Evolutionary conservation across 2,888 invertebrate species (phyloP).

Genomic region (Galerucella calmariensis): DNA sequence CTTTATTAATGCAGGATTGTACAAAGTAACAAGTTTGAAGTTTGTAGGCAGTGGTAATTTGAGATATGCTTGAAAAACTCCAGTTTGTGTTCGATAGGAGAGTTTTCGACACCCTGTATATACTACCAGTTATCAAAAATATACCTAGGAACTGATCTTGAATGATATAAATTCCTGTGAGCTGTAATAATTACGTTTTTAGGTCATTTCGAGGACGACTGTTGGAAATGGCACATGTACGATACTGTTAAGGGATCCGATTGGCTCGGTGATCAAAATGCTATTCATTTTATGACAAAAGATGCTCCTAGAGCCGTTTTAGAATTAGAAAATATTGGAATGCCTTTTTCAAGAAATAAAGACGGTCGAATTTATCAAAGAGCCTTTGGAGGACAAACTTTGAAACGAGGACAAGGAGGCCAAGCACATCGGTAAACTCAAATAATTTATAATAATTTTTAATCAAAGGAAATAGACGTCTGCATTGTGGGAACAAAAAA

Average conservation of each 20-base stretch:
- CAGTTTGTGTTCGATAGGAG: no score
- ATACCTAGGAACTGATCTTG: no score
- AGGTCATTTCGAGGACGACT: slow-evolving; percentile 76
- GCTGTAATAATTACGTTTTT: not conserved
- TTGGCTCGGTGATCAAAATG: slow-evolving; percentile 80
- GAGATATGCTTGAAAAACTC: no score
- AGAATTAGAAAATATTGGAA: slow-evolving; percentile 72
- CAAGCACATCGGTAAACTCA: slow-evolving; percentile 65
- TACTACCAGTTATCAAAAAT: no score
- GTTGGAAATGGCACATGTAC: slow-evolving; percentile 82
- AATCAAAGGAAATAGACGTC: no score
- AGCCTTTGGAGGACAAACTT: slow-evolving; percentile 77
- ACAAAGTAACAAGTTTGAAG: no score
- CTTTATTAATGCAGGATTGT: no score
- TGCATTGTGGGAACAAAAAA: no score
- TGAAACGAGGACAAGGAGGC: slow-evolving; percentile 76
- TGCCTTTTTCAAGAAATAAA: slow-evolving; percentile 75
- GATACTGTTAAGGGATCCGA: slow-evolving; percentile 83
- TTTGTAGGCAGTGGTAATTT: no score
- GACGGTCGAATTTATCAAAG: slow-evolving; percentile 79
- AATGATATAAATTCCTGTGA: no score
- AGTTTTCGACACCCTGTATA: no score
- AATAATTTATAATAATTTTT: not conserved
- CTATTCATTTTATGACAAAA: slow-evolving; percentile 81
- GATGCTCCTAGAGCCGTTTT: slow-evolving; percentile 72